phyloP scores from a whole-genome alignment of 2,113 vertebrate genomes.

The Apodemus speciosus region DNA sequence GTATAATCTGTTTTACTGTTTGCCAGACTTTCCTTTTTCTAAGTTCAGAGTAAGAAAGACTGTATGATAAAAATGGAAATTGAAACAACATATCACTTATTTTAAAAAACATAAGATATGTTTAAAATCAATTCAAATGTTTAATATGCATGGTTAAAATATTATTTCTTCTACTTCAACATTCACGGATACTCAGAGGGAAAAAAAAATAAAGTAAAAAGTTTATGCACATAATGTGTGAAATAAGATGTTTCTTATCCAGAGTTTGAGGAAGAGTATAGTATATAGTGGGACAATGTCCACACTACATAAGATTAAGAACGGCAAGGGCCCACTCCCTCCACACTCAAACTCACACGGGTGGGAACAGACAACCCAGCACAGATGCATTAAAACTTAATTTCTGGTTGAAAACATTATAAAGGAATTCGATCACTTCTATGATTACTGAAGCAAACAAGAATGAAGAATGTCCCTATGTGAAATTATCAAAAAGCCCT shows the following conservation, averaged over 20 bases:
- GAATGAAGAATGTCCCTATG: background rate
- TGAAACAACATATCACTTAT: background rate
- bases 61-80: constrained; percentile 32
- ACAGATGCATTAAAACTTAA: constrained; percentile 8
- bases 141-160: constrained; percentile 24
- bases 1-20: constrained; percentile 12
- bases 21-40: constrained; percentile 2
- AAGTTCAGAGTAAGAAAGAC: constrained; percentile 22
- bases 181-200: background rate
- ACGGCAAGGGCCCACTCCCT: background rate
- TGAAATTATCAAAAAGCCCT: background rate
- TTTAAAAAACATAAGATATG: constrained; percentile 33
- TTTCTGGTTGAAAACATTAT: constrained; percentile 7
- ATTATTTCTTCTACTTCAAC: constrained; percentile 38
- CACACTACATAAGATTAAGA: background rate
- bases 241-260: constrained; percentile 16
- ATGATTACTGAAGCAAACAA: background rate
- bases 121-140: constrained; percentile 1
- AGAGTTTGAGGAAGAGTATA: background rate
- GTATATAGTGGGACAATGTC: background rate
- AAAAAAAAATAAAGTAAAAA: background rate
- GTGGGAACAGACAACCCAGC: background rate
- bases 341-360: background rate
- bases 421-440: background rate
- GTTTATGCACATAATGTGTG: background rate